These are phyloP conservation scores for Oncorhynchus nerka DNA, from an alignment of 2,113 vertebrate genomes.

Conservation along the genomic window DNA sequence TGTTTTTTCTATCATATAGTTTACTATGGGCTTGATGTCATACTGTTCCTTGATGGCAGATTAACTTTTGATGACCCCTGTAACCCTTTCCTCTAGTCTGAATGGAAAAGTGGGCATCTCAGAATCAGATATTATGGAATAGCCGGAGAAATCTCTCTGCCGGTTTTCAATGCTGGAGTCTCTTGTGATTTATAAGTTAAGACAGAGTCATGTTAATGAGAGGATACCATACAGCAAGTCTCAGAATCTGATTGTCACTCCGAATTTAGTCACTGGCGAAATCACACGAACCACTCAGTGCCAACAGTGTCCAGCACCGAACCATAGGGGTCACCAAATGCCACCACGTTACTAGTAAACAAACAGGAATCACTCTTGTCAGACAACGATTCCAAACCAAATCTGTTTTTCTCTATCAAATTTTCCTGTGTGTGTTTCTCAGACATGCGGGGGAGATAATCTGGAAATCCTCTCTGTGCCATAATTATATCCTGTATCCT, in stretches of 20 bases:
- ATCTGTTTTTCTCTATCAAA: background rate
- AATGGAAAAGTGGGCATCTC: too few relatives aligned
- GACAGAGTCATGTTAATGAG: background rate
- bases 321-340: conserved; percentile 2
- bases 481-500: background rate
- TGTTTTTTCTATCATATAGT: background rate
- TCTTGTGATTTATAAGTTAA: background rate
- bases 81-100: background rate
- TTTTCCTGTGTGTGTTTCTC: background rate
- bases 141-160: background rate
- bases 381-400: conserved; percentile 2
- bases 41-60: background rate
- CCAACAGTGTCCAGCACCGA: conserved; percentile 1
- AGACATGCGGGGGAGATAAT: background rate
- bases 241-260: conserved; percentile 24
- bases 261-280: conserved; percentile 19
- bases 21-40: background rate
- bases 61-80: background rate
- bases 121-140: background rate
- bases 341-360: conserved; percentile 18
- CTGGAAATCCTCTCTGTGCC: background rate
- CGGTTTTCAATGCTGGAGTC: background rate
- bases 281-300: conserved; percentile 19
- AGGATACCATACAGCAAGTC: conserved; percentile 26
- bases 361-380: conserved; percentile 15